Evolutionary conservation across 2,797 vertebrate species (phyloP).

Genomic region (Crocidura indochinensis): DNA sequence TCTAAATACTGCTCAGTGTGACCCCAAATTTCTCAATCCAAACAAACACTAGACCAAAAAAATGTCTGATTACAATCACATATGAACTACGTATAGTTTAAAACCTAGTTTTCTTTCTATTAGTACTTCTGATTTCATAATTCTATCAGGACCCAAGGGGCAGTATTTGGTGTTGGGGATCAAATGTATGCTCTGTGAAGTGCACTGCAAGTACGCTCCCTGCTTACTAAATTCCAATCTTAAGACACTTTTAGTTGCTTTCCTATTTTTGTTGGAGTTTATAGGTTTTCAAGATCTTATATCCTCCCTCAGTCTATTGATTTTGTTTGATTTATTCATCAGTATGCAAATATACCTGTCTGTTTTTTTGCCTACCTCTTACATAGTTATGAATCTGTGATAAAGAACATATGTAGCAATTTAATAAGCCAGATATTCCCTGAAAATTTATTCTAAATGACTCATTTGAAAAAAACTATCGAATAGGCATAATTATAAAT

Average conservation of each 20-base stretch:
- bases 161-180: too few species aligned
- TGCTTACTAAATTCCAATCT: too few species aligned
- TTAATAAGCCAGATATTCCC: not conserved
- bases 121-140: too few species aligned
- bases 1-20: too few species aligned
- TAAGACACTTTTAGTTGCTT: not conserved
- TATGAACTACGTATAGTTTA: too few species aligned
- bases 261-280: not conserved
- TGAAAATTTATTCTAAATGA: not conserved
- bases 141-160: too few species aligned
- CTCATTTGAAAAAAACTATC: constrained; percentile 37
- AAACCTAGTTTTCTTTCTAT: too few species aligned
- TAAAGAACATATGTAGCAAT: not conserved
- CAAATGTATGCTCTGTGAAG: too few species aligned
- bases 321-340: constrained; percentile 13
- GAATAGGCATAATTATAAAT: not conserved
- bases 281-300: not conserved
- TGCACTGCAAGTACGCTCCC: too few species aligned
- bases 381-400: not conserved
- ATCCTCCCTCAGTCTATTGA: not conserved
- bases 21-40: too few species aligned
- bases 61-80: too few species aligned
- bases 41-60: too few species aligned
- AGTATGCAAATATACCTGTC: not conserved
- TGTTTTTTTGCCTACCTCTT: not conserved